phyloP scores from a whole-genome alignment of 2,113 vertebrate species.

The Heterochromis multidens region DNA sequence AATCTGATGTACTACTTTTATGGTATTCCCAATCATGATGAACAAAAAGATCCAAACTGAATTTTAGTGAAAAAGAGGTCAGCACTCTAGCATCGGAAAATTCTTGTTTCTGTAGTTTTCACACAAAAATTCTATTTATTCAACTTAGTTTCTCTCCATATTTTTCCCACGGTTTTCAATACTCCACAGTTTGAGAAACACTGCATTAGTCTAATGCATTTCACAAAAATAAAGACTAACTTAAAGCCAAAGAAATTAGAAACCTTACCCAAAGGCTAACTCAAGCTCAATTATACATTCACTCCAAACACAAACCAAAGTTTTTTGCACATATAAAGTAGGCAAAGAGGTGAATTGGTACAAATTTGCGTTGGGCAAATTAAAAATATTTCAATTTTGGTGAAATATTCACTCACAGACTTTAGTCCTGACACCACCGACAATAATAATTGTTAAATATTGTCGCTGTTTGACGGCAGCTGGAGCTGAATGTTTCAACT shows the following conservation, averaged over 20 bases:
- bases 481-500: not conserved
- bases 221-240: not conserved
- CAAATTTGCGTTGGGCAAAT: not conserved
- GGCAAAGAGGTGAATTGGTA: rapidly evolving
- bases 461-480: rapidly evolving
- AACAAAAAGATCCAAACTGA: rapidly evolving
- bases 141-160: not conserved
- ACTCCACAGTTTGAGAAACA: not conserved
- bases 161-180: not conserved
- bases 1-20: not conserved
- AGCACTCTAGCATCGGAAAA: not conserved
- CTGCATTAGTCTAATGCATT: not conserved
- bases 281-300: not conserved
- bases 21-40: rapidly evolving
- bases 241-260: not conserved
- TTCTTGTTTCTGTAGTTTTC: not conserved
- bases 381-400: not conserved
- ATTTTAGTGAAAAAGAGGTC: not conserved
- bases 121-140: no score
- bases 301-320: no score
- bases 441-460: not conserved
- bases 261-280: not conserved
- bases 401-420: not conserved
- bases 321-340: rapidly evolving
- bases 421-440: not conserved